Evolutionary conservation across 1,140 invertebrate genomes (phyloP).

Genomic region (Diuraphis noxia): DNA sequence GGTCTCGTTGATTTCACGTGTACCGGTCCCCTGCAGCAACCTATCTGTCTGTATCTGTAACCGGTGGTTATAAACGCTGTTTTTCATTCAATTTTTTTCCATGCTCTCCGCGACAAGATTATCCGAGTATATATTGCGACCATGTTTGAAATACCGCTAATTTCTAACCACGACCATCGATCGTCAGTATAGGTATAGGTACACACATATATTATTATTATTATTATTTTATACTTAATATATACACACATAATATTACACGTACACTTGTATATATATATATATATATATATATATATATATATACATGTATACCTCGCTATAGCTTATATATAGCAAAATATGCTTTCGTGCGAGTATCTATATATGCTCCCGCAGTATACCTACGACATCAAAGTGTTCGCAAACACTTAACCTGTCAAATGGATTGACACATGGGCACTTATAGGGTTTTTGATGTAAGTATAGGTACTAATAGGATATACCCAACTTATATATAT

Average conservation of each 20-base stretch:
- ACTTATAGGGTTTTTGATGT: background rate
- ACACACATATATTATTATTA: background rate
- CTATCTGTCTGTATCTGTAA: background rate
- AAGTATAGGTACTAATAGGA: background rate
- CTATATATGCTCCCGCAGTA: background rate
- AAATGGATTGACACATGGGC: background rate
- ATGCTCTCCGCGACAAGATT: background rate
- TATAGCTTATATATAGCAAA: background rate
- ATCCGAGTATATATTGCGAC: background rate
- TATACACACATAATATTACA: background rate
- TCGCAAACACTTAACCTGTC: slow-evolving; percentile 30
- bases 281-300: too few relatives aligned
- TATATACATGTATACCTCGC: background rate
- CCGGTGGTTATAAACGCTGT: background rate
- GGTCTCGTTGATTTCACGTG: background rate
- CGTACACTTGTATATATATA: too few relatives aligned
- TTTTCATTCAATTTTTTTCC: background rate
- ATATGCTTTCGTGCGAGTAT: background rate
- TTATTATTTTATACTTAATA: background rate
- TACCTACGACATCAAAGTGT: background rate
- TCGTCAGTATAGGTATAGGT: background rate
- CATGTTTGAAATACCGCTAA: background rate
- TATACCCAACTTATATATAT: background rate
- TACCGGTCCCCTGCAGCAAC: background rate
- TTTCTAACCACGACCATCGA: background rate